Percentiles rank a stretch among this genome's conserved stretches.
Conservation (phyloP, 2,888 invertebrate species). For the Girardia tigrina region DNA sequence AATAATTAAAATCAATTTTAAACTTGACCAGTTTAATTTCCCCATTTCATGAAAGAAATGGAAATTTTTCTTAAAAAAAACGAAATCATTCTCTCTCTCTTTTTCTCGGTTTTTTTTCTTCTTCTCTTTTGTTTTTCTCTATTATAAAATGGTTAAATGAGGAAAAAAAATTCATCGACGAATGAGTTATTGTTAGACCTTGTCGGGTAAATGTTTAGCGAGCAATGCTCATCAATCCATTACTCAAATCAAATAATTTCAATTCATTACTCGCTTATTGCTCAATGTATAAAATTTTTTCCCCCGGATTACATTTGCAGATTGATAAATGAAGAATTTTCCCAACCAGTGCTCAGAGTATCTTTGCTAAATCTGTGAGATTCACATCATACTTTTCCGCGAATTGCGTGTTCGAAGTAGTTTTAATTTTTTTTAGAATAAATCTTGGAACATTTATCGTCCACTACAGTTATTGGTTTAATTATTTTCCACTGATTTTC, state of each 20-base stretch:
- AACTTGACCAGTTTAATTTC: no score
- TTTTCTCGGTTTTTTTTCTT: not conserved
- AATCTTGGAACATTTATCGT: not conserved
- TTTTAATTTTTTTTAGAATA: not conserved
- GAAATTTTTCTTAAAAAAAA: no score
- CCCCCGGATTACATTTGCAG: not conserved
- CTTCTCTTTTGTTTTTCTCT: not conserved
- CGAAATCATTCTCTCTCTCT: not conserved
- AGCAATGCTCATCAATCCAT: not conserved
- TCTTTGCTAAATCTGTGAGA: not conserved
- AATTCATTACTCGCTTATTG: not conserved
- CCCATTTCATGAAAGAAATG: no score
- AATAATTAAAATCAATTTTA: no score
- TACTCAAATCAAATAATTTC: not conserved
- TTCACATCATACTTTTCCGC: not conserved
- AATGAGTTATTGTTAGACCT: not conserved
- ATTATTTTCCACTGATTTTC: not conserved
- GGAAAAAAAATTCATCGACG: not conserved
- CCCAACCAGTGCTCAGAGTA: not conserved
- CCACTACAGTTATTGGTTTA: not conserved
- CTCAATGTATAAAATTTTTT: not conserved
- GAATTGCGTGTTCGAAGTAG: not conserved
- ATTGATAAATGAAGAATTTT: not conserved
- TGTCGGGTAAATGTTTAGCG: not conserved
- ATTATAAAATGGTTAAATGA: not conserved